Conservation (phyloP, 2,888 invertebrate species). For the Nezara viridula region DNA sequence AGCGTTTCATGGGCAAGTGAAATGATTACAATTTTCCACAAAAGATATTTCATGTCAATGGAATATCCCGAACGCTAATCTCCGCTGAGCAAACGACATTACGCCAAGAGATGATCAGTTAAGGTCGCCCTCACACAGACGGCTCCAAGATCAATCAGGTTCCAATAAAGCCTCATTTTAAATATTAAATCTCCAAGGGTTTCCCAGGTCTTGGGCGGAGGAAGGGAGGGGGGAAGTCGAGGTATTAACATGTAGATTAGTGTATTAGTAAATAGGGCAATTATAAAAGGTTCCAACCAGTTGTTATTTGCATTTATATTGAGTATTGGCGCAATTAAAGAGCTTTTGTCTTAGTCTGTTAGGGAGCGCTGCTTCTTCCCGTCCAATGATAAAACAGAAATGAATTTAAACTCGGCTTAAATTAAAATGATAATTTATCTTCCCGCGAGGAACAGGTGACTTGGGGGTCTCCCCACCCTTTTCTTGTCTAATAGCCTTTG, state of each 20-base stretch:
- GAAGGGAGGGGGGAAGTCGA: neutral
- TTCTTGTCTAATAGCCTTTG: constrained; percentile 27
- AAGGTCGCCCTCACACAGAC: neutral
- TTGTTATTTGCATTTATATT: constrained; percentile 58
- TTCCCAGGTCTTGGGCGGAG: neutral
- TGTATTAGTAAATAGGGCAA: constrained; percentile 57
- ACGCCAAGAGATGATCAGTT: neutral
- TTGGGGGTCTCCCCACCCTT: neutral
- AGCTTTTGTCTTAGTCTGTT: constrained; percentile 44
- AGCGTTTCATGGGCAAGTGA: neutral
- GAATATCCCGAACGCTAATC: neutral
- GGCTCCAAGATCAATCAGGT: neutral
- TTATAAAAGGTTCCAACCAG: constrained; percentile 53
- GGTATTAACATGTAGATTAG: constrained; percentile 57
- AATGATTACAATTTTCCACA: neutral
- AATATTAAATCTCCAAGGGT: constrained; percentile 22
- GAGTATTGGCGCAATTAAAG: constrained; percentile 57
- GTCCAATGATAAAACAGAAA: constrained; percentile 51
- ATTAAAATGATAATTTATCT: constrained; percentile 56
- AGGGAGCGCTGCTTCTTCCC: constrained; percentile 7
- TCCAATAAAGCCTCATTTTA: constrained; percentile 35
- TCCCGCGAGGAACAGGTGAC: neutral
- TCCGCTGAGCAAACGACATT: neutral
- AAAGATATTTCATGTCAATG: neutral
- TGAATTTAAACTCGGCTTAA: constrained; percentile 55